A percentile compares a stretch with the other conserved stretches of the same genome.
Conservation (phyloP, 2,888 invertebrate species). For the Opisthograptis luteolata region DNA sequence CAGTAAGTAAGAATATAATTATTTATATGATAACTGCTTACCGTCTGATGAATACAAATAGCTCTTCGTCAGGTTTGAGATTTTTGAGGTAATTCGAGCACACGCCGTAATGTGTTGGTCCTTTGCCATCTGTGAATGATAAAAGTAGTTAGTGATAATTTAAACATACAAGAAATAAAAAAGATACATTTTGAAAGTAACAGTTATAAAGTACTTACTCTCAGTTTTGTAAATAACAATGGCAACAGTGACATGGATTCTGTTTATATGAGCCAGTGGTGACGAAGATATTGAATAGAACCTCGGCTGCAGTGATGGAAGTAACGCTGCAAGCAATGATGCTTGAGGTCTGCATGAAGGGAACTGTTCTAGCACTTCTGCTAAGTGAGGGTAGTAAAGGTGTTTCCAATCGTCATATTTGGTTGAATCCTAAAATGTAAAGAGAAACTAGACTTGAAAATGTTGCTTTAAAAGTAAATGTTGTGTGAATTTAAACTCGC, state of each 20-base stretch:
- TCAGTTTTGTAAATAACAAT: conserved; percentile 93
- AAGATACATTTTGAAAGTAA: too few species aligned
- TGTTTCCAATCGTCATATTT: conserved; percentile 97
- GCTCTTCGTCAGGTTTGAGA: conserved; percentile 86
- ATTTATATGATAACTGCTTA: conserved; percentile 57
- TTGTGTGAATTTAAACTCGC: too few species aligned
- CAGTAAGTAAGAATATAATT: neutral
- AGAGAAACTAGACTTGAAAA: neutral
- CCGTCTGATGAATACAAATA: conserved; percentile 92
- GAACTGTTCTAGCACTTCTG: conserved; percentile 95
- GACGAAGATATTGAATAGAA: conserved; percentile 98
- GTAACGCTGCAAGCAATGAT: conserved; percentile 90
- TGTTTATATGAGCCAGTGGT: conserved; percentile 87
- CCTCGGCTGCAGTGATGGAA: conserved; percentile 94
- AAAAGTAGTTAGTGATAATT: neutral
- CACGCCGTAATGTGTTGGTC: conserved; percentile 94
- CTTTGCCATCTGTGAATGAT: conserved; percentile 87
- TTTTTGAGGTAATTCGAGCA: conserved; percentile 95
- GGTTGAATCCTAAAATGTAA: conserved; percentile 87
- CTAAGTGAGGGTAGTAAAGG: conserved; percentile 91
- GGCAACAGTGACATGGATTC: conserved; percentile 95
- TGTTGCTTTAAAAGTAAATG: too few species aligned
- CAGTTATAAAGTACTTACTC: conserved; percentile 75
- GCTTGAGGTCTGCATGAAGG: conserved; percentile 93
- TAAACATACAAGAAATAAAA: too few species aligned